These are phyloP conservation scores for Sebastes cheni DNA, from an alignment of 2,797 vertebrate species.

Conservation along the genomic window DNA sequence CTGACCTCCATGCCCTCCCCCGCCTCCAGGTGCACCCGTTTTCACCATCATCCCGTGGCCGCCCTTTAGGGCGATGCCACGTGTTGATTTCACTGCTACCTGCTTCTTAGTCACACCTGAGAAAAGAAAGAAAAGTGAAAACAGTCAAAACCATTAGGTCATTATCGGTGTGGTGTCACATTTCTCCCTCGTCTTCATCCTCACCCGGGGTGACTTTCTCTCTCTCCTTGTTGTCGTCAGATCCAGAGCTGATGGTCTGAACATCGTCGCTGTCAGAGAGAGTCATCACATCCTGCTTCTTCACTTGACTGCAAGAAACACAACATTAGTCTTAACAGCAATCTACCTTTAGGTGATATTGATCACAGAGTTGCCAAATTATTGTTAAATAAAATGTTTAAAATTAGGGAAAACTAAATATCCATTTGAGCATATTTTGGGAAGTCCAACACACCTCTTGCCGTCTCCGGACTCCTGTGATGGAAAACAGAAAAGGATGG, in stretches of 20 bases:
- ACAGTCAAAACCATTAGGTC: background rate
- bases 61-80: conserved; percentile 92
- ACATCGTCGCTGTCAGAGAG: conserved; percentile 97
- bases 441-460: conserved; percentile 64
- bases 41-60: conserved; percentile 93
- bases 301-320: conserved; percentile 60
- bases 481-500: conserved; percentile 22
- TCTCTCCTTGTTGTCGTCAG: conserved; percentile 90
- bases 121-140: background rate
- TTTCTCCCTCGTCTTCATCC: background rate
- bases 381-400: background rate
- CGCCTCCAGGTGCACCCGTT: conserved; percentile 76
- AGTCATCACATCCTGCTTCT: conserved; percentile 91
- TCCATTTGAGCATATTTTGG: background rate
- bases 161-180: background rate
- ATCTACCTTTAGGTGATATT: background rate
- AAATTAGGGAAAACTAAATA: background rate
- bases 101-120: conserved; percentile 90
- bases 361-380: background rate
- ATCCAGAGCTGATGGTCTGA: conserved; percentile 98
- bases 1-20: conserved; percentile 76
- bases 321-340: background rate
- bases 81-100: conserved; percentile 95
- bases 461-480: conserved; percentile 84
- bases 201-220: conserved; percentile 77